Evolutionary conservation across 2,888 invertebrate genomes (phyloP).

Genomic region (Bellardia pandia): DNA sequence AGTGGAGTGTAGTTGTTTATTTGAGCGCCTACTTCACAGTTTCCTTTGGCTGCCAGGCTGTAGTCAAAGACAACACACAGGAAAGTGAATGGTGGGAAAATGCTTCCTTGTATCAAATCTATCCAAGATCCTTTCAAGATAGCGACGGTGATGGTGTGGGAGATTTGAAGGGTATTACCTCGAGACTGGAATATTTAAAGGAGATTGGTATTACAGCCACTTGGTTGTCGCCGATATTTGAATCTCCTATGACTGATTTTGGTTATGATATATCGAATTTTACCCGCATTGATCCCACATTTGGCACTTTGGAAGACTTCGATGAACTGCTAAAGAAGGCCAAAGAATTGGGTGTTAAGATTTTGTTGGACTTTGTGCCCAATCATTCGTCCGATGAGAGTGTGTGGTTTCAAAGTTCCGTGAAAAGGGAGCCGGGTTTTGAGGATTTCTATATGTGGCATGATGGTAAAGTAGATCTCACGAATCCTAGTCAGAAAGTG

Average conservation of each 20-base stretch:
- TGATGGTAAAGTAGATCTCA: constrained; percentile 85
- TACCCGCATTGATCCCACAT: constrained; percentile 89
- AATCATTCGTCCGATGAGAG: constrained; percentile 90
- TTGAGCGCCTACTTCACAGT: neutral
- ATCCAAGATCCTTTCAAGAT: constrained; percentile 93
- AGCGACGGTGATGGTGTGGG: constrained; percentile 93
- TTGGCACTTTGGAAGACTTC: constrained; percentile 91
- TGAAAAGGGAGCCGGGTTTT: constrained; percentile 86
- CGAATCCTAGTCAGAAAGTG: constrained; percentile 47
- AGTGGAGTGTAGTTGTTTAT: constrained; percentile 34
- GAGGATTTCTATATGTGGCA: constrained; percentile 92
- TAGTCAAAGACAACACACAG: neutral
- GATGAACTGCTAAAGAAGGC: constrained; percentile 86
- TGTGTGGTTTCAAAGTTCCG: constrained; percentile 92
- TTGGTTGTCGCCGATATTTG: constrained; percentile 94
- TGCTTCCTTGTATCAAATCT: constrained; percentile 92
- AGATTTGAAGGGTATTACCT: constrained; percentile 90
- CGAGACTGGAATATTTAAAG: constrained; percentile 87
- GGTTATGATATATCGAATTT: constrained; percentile 94
- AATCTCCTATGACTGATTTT: constrained; percentile 93
- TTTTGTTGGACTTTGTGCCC: constrained; percentile 88
- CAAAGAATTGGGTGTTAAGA: constrained; percentile 85
- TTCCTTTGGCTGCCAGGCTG: constrained; percentile 33
- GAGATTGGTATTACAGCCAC: constrained; percentile 90
- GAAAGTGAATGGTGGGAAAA: constrained; percentile 91